A percentile compares a stretch with the other conserved stretches of the same genome.
These are phyloP conservation scores for Serranus cabrilla DNA, from an alignment of 2,797 vertebrate genomes.

Conservation along the genomic window DNA sequence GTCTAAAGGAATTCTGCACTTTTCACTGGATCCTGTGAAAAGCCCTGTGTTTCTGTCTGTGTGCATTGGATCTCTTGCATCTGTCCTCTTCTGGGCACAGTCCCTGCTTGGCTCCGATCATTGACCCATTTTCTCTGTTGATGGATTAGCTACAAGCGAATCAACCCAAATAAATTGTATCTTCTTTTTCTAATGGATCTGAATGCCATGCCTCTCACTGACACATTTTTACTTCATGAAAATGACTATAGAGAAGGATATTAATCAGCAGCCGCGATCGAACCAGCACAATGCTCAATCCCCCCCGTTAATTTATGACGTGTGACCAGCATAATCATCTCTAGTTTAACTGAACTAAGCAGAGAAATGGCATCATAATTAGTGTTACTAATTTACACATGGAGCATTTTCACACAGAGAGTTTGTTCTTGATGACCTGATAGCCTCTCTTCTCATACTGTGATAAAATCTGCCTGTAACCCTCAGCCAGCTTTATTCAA, in stretches of 20 bases:
- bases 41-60: conserved; percentile 37
- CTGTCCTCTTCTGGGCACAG: conserved; percentile 52
- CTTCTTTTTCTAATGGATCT: conserved; percentile 58
- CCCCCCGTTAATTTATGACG: conserved; percentile 20
- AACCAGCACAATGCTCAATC: conserved; percentile 25
- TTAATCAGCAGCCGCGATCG: conserved; percentile 26
- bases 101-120: conserved; percentile 62
- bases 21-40: conserved; percentile 45
- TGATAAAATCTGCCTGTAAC: conserved; percentile 16
- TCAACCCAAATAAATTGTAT: conserved; percentile 62
- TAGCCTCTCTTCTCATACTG: conserved; percentile 8
- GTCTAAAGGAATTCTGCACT: conserved; percentile 22
- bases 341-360: not conserved
- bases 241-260: conserved; percentile 39
- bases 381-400: conserved; percentile 5
- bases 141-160: conserved; percentile 71
- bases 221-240: conserved; percentile 55
- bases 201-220: conserved; percentile 44
- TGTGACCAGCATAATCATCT: conserved; percentile 29
- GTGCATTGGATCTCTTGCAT: conserved; percentile 36
- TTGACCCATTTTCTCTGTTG: conserved; percentile 71
- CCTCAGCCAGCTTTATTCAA: conserved; percentile 31
- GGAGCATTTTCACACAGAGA: conserved; percentile 17
- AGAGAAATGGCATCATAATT: conserved; percentile 10
- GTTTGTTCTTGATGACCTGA: conserved; percentile 26